These are phyloP conservation scores for Sialia sialis DNA, from an alignment of 2,113 vertebrate species.

Conservation along the genomic window DNA sequence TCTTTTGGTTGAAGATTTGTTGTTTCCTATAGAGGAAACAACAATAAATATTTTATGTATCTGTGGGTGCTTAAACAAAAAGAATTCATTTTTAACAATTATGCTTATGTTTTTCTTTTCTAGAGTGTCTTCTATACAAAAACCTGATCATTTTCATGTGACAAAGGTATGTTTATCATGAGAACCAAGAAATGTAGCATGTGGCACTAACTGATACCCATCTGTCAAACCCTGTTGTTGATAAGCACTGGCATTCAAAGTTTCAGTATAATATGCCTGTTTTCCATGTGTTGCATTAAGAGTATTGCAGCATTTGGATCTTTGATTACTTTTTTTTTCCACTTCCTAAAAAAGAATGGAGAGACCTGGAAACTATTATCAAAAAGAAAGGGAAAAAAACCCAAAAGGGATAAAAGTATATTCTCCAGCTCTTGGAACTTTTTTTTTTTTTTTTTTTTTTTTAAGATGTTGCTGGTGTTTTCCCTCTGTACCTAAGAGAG, in stretches of 20 bases:
- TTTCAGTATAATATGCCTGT: neutral
- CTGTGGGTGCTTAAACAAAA: neutral
- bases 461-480: neutral
- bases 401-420: neutral
- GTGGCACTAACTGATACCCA: neutral
- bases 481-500: neutral
- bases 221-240: slow-evolving; percentile 12
- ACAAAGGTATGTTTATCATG: slow-evolving; percentile 78
- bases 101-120: neutral
- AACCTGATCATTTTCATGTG: slow-evolving; percentile 77
- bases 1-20: neutral
- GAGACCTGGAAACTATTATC: neutral
- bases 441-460: neutral
- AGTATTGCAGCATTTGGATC: neutral
- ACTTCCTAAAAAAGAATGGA: neutral
- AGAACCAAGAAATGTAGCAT: neutral
- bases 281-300: neutral
- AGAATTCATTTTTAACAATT: neutral
- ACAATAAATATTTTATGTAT: neutral
- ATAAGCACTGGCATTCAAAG: neutral
- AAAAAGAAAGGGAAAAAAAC: neutral
- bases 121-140: slow-evolving; percentile 77
- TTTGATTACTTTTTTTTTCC: neutral
- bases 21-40: neutral
- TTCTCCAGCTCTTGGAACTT: neutral